Base-by-base conservation (phyloP, 2,888 invertebrate genomes). In the Ashinkailepas kermadecensis region DNA sequence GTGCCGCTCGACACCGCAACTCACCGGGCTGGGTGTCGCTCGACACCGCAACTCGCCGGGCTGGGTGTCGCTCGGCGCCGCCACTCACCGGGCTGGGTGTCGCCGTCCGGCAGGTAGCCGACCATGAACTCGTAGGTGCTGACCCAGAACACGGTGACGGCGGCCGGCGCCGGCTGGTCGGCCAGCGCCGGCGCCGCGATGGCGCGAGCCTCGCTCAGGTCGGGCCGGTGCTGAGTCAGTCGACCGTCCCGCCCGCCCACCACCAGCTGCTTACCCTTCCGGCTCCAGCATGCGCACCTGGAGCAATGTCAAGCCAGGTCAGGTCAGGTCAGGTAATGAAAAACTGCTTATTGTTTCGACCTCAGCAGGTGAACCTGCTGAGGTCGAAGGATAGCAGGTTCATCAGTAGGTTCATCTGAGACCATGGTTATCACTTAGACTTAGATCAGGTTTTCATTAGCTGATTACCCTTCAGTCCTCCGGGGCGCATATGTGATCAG, bases 171-270 rank as follows among this genome's bases (percentile, higher is more conserved):
- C 23, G 81, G 81, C 15, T 64, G 21, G 13, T 64, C 80, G 56
- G 78, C 82, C 81, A 83, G 81, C 39, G 83, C 81, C 78, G 95
- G 95, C 0, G 92, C 91, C 18, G 90, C 89, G 81, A 95, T 90
- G 0, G 90, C 90, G 87, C 94, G 94, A 25, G 94, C 95, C 10
- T 92, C 90, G 82, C 94, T 93, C 80, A 98, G 88, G 85, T 96
- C 95, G 0, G 96, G 96, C 87, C 97, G 97, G 86, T 93, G 93
- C 87, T 98, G 97, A 23, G 92, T 91, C 78, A 99, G 89, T 70
- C 91, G 92, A 0, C 97, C 97, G 87, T 93, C 92, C 81, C 88
- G 90, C 86, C 93, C 93, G 0, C 97, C 99, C 0, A 95, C 92
- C 0, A 96, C 96, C 58, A 99, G 89, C 87, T 99, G 98, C 87